Evolutionary conservation across 2,888 invertebrate species (phyloP).

Genomic region (Sinopyrophorus schimmeli): DNA sequence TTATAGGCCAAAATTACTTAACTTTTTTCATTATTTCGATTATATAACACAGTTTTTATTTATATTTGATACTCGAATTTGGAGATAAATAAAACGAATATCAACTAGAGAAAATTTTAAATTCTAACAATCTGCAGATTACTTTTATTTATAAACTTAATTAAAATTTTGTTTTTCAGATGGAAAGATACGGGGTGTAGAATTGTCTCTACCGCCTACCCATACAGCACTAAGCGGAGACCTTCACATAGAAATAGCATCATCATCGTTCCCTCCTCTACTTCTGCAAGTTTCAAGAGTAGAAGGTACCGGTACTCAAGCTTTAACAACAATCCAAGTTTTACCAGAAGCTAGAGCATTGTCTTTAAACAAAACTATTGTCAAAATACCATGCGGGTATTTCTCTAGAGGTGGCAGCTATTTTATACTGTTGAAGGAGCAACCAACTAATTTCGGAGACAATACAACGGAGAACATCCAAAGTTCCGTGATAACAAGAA

Average conservation of each 20-base stretch:
- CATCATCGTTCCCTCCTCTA: constrained; percentile 53
- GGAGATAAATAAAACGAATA: no score
- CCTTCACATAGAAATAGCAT: constrained; percentile 69
- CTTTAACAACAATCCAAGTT: constrained; percentile 50
- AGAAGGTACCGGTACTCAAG: constrained; percentile 51
- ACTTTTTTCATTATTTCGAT: no score
- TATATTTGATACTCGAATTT: no score
- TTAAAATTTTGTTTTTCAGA: constrained; percentile 41
- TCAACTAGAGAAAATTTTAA: no score
- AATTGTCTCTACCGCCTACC: constrained; percentile 54
- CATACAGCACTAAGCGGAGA: constrained; percentile 81
- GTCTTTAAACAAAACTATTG: constrained; percentile 49
- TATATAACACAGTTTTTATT: no score
- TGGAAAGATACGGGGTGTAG: constrained; percentile 49
- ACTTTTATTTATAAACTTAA: background rate
- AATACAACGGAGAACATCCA: constrained; percentile 35
- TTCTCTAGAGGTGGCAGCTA: constrained; percentile 73
- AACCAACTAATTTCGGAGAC: constrained; percentile 40
- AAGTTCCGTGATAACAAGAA: constrained; percentile 54
- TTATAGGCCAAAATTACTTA: no score
- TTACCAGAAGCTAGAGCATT: constrained; percentile 51
- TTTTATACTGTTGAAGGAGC: constrained; percentile 57
- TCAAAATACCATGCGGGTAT: constrained; percentile 67
- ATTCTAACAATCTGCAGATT: background rate
- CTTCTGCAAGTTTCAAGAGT: constrained; percentile 55